Conservation (phyloP, 2,113 vertebrate species). For the Atherinomorus stipes region DNA sequence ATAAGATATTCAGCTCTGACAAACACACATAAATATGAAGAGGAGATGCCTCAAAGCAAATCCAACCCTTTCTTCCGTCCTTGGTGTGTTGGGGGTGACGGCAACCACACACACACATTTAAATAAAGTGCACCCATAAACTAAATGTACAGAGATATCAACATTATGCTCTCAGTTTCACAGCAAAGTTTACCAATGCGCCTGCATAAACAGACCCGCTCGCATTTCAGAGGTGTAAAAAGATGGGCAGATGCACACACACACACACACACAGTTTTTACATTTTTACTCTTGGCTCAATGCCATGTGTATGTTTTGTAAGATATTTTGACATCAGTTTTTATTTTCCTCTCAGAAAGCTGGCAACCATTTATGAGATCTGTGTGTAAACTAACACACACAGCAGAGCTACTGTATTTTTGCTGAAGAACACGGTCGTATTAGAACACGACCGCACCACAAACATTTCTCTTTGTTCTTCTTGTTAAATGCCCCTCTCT, state of each 20-base stretch:
- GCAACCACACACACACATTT: not conserved
- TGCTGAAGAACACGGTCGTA: not conserved
- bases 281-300: not conserved
- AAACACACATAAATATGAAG: slow-evolving; percentile 27
- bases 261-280: not conserved
- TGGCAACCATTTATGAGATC: not conserved
- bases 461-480: not conserved
- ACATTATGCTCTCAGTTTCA: slow-evolving; percentile 15
- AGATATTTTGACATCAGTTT: not conserved
- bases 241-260: too few species aligned
- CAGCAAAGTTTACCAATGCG: not conserved
- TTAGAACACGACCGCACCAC: not conserved
- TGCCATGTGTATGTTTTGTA: not conserved
- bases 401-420: not conserved
- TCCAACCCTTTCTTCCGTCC: slow-evolving; percentile 42
- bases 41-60: slow-evolving; percentile 48
- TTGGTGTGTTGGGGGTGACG: slow-evolving; percentile 5
- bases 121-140: slow-evolving; percentile 23
- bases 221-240: too few species aligned
- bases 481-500: slow-evolving; percentile 12
- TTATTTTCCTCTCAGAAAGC: not conserved
- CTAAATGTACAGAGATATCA: slow-evolving; percentile 26
- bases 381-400: not conserved
- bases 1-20: slow-evolving; percentile 61
- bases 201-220: not conserved